Percentiles rank a stretch among this genome's conserved stretches.
Conservation (phyloP, 2,888 invertebrate genomes). For the Epinotia bilunana region DNA sequence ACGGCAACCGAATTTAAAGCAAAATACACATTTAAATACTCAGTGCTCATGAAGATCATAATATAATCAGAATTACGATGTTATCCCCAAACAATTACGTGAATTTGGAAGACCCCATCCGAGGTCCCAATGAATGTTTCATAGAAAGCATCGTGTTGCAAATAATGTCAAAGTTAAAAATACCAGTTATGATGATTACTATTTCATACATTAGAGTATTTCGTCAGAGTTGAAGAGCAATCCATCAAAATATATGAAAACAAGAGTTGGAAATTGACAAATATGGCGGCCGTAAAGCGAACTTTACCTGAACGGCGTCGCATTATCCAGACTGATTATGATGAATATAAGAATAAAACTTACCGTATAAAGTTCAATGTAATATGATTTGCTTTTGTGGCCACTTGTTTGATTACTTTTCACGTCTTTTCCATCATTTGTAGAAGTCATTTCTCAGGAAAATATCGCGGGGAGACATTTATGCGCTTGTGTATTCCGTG, state of each 20-base stretch:
- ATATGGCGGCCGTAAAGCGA: conserved; percentile 81
- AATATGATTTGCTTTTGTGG: conserved; percentile 80
- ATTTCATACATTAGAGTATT: conserved; percentile 39
- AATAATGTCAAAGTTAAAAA: neutral
- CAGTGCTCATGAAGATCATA: neutral
- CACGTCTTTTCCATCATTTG: conserved; percentile 84
- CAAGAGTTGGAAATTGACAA: conserved; percentile 77
- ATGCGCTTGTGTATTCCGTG: conserved; percentile 84
- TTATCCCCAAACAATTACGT: conserved; percentile 45
- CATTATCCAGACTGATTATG: conserved; percentile 55
- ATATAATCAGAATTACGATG: conserved; percentile 11
- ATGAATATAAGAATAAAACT: conserved; percentile 64
- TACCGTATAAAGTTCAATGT: conserved; percentile 82
- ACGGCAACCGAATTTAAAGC: neutral
- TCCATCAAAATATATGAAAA: conserved; percentile 70
- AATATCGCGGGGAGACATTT: conserved; percentile 84
- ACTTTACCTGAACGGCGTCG: conserved; percentile 79
- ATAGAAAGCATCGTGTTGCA: neutral
- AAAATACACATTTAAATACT: neutral
- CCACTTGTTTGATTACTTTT: conserved; percentile 79
- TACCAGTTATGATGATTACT: conserved; percentile 17
- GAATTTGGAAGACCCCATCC: conserved; percentile 39
- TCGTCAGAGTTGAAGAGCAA: conserved; percentile 48
- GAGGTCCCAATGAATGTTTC: conserved; percentile 45
- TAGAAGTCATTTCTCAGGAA: conserved; percentile 85